A percentile compares a stretch with the other conserved stretches of the same genome.
Evolutionary conservation across 2,113 vertebrate genomes (phyloP).

Genomic region (Ptyas mucosa): DNA sequence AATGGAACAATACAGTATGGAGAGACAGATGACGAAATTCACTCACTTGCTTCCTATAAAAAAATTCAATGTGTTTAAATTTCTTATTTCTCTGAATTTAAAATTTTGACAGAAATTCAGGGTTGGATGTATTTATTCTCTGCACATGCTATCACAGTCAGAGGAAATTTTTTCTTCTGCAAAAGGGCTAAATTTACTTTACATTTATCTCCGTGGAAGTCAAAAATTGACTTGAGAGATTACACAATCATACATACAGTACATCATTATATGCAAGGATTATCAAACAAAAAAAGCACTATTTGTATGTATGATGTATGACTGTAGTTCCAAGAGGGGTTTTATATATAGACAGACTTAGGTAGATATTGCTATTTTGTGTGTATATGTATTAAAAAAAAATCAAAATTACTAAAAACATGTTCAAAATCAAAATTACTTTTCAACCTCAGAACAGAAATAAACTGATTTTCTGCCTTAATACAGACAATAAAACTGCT

Average conservation of each 20-base stretch:
- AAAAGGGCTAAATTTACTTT: neutral
- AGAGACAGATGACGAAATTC: neutral
- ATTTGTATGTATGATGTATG: neutral
- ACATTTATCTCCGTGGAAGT: neutral
- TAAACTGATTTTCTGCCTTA: neutral
- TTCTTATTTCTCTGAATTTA: neutral
- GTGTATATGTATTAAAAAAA: neutral
- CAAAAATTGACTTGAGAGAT: neutral
- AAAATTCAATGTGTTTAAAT: neutral
- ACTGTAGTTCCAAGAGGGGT: neutral
- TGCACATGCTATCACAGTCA: neutral
- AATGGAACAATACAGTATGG: neutral
- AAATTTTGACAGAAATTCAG: neutral
- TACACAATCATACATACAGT: neutral
- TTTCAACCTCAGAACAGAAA: neutral
- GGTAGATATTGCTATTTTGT: neutral
- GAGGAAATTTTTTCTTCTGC: neutral
- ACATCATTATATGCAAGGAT: neutral
- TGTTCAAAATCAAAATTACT: neutral
- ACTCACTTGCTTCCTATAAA: neutral
- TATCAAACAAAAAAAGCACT: neutral
- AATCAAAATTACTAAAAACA: neutral
- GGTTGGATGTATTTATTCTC: neutral
- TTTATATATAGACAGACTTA: neutral
- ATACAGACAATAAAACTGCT: neutral